A percentile compares a stretch with the other conserved stretches of the same genome.
These are phyloP conservation scores for Chrysochloris asiatica DNA, from an alignment of 2,113 vertebrate species.

Conservation along the genomic window DNA sequence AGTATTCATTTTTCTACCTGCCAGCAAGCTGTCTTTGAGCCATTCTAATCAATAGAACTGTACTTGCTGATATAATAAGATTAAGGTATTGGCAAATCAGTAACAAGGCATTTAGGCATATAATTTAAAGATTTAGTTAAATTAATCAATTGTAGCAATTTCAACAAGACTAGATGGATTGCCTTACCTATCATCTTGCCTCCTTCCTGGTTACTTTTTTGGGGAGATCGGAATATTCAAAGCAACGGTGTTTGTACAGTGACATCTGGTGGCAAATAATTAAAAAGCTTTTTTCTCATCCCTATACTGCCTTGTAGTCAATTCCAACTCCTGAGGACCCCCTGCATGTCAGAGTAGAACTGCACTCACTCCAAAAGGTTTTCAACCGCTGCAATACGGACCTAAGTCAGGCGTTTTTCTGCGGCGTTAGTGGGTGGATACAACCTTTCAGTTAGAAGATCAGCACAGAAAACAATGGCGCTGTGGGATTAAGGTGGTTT, in stretches of 20 bases:
- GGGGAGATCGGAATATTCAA: background rate
- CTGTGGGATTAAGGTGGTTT: no score
- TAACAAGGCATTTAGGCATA: conserved; percentile 24
- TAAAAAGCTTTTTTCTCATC: background rate
- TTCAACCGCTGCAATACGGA: background rate
- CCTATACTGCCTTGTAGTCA: no score
- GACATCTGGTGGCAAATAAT: conserved; percentile 79
- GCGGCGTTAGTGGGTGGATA: background rate
- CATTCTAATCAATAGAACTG: background rate
- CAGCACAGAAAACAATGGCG: background rate
- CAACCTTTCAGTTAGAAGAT: background rate
- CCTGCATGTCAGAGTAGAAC: background rate
- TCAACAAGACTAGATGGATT: conserved; percentile 22
- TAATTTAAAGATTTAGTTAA: conserved; percentile 51
- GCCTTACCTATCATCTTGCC: conserved; percentile 33
- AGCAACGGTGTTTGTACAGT: conserved; percentile 69
- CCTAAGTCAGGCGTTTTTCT: background rate
- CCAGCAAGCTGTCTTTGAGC: conserved; percentile 39
- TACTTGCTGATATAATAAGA: background rate
- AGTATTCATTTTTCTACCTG: conserved; percentile 51
- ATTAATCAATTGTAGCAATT: conserved; percentile 54
- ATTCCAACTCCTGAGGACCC: background rate
- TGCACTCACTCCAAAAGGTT: background rate
- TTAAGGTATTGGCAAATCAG: background rate
- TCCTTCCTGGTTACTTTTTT: background rate